A percentile compares a stretch with the other conserved stretches of the same genome.
phyloP scores from a whole-genome alignment of 2,113 vertebrate genomes.

The Pachyramphus minor region DNA sequence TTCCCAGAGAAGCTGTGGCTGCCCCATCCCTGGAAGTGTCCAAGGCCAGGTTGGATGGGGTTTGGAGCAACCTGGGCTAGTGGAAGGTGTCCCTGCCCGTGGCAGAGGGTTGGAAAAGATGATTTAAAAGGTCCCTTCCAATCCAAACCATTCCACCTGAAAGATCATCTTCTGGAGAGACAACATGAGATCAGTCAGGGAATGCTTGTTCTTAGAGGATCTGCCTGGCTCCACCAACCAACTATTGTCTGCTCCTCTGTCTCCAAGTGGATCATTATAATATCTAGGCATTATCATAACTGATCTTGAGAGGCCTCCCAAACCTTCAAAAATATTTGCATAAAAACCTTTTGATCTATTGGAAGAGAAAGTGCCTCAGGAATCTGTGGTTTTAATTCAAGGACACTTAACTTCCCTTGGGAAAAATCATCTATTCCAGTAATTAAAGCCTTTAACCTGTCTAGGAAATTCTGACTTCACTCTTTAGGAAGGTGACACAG shows the following conservation, averaged over 20 bases:
- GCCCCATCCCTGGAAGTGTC: background rate
- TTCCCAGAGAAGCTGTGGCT: background rate
- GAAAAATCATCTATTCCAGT: background rate
- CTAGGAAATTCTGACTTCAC: background rate
- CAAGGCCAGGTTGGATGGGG: accelerated
- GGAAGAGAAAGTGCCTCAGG: background rate
- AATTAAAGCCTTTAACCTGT: slow-evolving; percentile 33
- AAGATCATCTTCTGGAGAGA: no score
- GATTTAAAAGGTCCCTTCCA: background rate
- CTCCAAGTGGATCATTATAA: background rate
- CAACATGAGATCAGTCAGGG: background rate
- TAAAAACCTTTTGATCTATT: background rate
- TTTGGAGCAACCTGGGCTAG: background rate
- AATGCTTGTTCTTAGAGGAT: background rate
- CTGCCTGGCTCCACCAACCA: background rate
- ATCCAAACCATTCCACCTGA: no score
- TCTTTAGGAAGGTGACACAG: background rate
- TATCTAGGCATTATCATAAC: background rate
- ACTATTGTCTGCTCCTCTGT: background rate
- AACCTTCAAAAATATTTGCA: slow-evolving; percentile 5
- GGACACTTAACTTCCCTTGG: background rate
- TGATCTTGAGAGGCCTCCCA: background rate
- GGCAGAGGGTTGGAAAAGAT: background rate
- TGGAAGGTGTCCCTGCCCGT: background rate
- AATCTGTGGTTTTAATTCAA: background rate